Evolutionary conservation across 2,888 invertebrate genomes (phyloP), one percentile per base, ranked within the genome.

Genomic region (Protodeltote pygarga): DNA sequence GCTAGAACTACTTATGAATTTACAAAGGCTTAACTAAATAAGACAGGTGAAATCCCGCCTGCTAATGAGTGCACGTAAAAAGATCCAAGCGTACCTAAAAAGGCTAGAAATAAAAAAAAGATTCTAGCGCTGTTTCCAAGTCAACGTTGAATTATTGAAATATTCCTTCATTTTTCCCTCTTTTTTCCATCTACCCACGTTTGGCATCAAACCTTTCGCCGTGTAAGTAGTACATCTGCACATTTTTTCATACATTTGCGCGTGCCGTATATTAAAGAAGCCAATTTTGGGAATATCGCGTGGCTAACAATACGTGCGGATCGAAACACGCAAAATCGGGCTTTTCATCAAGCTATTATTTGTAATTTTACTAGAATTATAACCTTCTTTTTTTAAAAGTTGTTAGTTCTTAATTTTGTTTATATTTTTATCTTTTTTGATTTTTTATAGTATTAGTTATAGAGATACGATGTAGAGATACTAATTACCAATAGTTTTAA

Each of bases 241-340:
- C 46, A 53, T 72, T 77, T 75, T 76, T 75, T 69, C 53, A 50
- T 65, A 65, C 59, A 55, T 61, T 57, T 55, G 67, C 57, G 47
- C 79, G 79, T 79, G 79, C 71, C 63, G 16, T 59, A 53, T 44
- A 61, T 57, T 80, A 80, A 80, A 79, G 79, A 80, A 79, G 75
- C 58, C 73, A 80, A 80, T 80, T 74, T 65, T 55, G 38, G 35
- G 47, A 52, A 62, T 72, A 73, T 61, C 63, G 70, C 70, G 53
- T 40, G 63, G 60, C 65, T 67, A 55, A 63, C 71, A 72, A 61
- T 55, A 72, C 54, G 61, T 66, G 58, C 51, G 53, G 52, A 49
- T 52, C 48, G 60, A 48, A 61, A 66, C 54, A 61, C 25, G 51
- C 41, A 35, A 27, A 55, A 41, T 45, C 46, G 17, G 48, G 29